Percentiles rank a stretch among this genome's conserved stretches.
These are phyloP conservation scores for Coregonus sp. DNA, from an alignment of 2,797 vertebrate species.

Conservation along the genomic window DNA sequence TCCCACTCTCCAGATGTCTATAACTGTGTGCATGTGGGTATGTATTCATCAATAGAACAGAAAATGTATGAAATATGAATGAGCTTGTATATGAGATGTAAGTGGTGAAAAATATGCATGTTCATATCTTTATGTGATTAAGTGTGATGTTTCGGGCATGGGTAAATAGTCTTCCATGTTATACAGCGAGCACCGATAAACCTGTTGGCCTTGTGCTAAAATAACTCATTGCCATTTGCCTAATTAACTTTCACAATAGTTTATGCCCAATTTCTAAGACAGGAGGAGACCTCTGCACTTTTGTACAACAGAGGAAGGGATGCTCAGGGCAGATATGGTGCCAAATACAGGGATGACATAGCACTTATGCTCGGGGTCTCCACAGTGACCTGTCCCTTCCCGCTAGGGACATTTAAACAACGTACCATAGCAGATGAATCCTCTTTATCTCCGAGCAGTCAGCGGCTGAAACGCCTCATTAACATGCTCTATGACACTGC, in stretches of 20 bases:
- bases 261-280: not conserved
- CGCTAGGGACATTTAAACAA: not conserved
- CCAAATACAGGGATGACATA: not conserved
- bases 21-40: not conserved
- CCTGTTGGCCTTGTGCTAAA: not conserved
- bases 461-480: not conserved
- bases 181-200: not conserved
- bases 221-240: not conserved
- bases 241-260: not conserved
- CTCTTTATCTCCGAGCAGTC: not conserved
- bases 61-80: conserved; percentile 15
- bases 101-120: conserved; percentile 2
- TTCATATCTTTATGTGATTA: not conserved
- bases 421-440: not conserved
- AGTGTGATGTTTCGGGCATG: not conserved
- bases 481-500: not conserved
- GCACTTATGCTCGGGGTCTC: not conserved
- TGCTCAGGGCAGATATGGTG: not conserved
- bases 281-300: not conserved
- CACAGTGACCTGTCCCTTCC: not conserved
- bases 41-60: not conserved
- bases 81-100: not conserved
- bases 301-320: not conserved
- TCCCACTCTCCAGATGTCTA: not conserved
- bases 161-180: not conserved